Percentiles rank a stretch among this genome's conserved stretches.
Conservation (phyloP, 53 echinoderm and acorn worm genomes). For the Mesocentrotus franciscanus region DNA sequence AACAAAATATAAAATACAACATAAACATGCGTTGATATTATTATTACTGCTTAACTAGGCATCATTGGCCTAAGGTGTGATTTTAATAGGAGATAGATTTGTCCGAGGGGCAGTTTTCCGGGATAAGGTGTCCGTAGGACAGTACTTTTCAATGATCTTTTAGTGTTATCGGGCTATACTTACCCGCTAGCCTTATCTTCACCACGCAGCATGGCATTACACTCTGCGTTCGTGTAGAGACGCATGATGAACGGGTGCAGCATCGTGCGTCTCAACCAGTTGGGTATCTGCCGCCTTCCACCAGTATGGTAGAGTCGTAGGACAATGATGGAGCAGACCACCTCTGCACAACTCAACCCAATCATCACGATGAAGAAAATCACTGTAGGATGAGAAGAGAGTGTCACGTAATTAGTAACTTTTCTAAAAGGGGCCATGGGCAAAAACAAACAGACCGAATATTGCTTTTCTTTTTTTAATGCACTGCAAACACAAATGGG, state of each 20-base stretch:
- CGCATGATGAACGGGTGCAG: background rate
- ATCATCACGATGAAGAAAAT: slow-evolving; percentile 63
- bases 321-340: slow-evolving; percentile 54
- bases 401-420: background rate
- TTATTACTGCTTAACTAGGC: too few relatives aligned
- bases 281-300: slow-evolving; percentile 10
- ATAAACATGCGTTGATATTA: too few relatives aligned
- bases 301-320: slow-evolving; percentile 54
- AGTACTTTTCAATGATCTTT: too few relatives aligned
- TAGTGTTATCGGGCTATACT: background rate
- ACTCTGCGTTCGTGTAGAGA: slow-evolving; percentile 44
- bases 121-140: too few relatives aligned
- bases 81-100: too few relatives aligned
- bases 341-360: slow-evolving; percentile 47
- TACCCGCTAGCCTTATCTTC: background rate
- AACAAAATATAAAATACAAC: too few relatives aligned
- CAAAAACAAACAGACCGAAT: too few relatives aligned
- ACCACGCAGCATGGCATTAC: slow-evolving; percentile 17
- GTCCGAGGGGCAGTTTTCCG: too few relatives aligned
- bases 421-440: too few relatives aligned
- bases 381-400: background rate
- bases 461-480: too few relatives aligned
- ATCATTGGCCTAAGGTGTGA: too few relatives aligned
- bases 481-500: too few relatives aligned
- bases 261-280: slow-evolving; percentile 14